Conservation (phyloP, 2,888 invertebrate species). For the Sylvicola cinctus region DNA sequence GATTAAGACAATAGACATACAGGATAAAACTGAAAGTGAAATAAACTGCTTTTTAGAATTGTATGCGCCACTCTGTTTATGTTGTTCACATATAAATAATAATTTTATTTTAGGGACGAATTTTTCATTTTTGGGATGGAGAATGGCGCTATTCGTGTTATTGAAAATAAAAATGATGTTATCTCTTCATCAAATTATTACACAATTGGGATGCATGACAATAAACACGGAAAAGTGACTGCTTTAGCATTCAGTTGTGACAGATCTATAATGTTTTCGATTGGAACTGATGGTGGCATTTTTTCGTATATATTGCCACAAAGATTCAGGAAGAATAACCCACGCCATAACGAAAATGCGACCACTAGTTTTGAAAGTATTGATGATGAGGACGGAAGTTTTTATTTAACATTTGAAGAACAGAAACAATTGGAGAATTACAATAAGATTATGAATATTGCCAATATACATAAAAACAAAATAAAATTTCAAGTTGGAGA, state of each 20-base stretch:
- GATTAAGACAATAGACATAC: slow-evolving; percentile 25
- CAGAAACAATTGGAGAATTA: slow-evolving; percentile 44
- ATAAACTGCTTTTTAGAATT: slow-evolving; percentile 31
- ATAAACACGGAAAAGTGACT: slow-evolving; percentile 42
- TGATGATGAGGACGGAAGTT: slow-evolving; percentile 13
- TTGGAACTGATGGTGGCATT: slow-evolving; percentile 57
- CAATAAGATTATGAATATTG: slow-evolving; percentile 36
- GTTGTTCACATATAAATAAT: background rate
- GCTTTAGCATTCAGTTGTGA: slow-evolving; percentile 40
- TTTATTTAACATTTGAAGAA: slow-evolving; percentile 32
- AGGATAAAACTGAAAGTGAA: slow-evolving; percentile 33
- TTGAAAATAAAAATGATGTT: slow-evolving; percentile 25
- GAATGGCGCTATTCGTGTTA: slow-evolving; percentile 37
- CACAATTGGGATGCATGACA: slow-evolving; percentile 54
- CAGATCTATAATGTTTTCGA: slow-evolving; percentile 30
- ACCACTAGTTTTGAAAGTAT: slow-evolving; percentile 1
- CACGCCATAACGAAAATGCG: slow-evolving; percentile 7
- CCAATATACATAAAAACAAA: slow-evolving; percentile 39
- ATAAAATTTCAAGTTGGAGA: slow-evolving; percentile 31
- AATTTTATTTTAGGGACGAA: slow-evolving; percentile 22
- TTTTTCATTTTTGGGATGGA: slow-evolving; percentile 38
- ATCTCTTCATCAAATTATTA: slow-evolving; percentile 41
- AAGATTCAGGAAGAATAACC: background rate
- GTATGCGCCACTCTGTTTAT: slow-evolving; percentile 19
- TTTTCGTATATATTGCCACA: slow-evolving; percentile 41